These are phyloP conservation scores for Noctua pronuba DNA, from an alignment of 2,888 invertebrate genomes.

Conservation along the genomic window DNA sequence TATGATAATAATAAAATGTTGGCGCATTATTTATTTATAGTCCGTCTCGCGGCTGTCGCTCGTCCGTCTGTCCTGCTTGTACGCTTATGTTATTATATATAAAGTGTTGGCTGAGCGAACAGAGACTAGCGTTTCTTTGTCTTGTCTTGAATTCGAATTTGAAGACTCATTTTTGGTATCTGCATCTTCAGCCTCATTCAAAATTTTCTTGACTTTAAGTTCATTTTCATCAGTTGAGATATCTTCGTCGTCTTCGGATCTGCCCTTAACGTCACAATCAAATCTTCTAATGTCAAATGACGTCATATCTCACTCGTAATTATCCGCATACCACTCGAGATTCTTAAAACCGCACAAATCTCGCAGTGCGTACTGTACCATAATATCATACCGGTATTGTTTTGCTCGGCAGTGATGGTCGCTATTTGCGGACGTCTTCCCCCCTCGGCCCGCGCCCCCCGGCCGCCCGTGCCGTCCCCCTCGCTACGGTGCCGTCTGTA, in stretches of 20 bases:
- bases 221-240: background rate
- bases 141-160: slow-evolving; percentile 24
- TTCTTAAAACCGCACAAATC: slow-evolving; percentile 71
- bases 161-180: slow-evolving; percentile 19
- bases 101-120: slow-evolving; percentile 68
- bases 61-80: slow-evolving; percentile 86
- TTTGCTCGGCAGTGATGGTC: slow-evolving; percentile 87
- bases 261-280: background rate
- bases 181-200: background rate
- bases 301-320: slow-evolving; percentile 58
- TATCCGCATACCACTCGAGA: slow-evolving; percentile 63
- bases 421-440: slow-evolving; percentile 88
- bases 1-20: slow-evolving; percentile 90
- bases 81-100: slow-evolving; percentile 81
- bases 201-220: background rate
- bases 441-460: slow-evolving; percentile 66
- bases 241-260: slow-evolving; percentile 1
- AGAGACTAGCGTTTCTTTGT: slow-evolving; percentile 67
- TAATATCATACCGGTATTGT: slow-evolving; percentile 89
- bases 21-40: slow-evolving; percentile 91
- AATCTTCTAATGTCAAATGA: slow-evolving; percentile 44
- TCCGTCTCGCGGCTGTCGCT: slow-evolving; percentile 89
- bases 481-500: slow-evolving; percentile 86
- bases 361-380: slow-evolving; percentile 78
- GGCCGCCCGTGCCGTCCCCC: slow-evolving; percentile 64